Base-by-base conservation (phyloP, 2,888 invertebrate genomes). In the Campoletis raptor region DNA sequence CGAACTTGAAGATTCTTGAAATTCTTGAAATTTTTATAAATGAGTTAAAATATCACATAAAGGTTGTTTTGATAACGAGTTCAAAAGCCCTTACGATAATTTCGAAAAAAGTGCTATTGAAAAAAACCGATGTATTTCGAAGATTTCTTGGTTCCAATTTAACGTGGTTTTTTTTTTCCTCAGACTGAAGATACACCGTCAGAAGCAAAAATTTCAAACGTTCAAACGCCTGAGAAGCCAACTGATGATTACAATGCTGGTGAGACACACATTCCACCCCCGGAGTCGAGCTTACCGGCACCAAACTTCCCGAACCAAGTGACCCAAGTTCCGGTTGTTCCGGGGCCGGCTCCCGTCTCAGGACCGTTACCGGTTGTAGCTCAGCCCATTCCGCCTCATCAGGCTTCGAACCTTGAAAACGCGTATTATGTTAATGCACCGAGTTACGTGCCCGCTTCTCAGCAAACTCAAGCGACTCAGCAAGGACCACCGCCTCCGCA, bases 361-460 rank as follows among this genome's bases (percentile, higher is more conserved):
- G 91, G 92, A n/a, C 91, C 93, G 8, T 91, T 94, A 61, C 92
- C 94, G 1, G 93, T 94, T 21, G 92, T 94, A 10, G 90, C 93
- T n/a, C 94, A 93, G 83, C 91, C 92, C 15, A 92, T 94, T 88
- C 92, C 93, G 37, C 91, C 92, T 30, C 93, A 92, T 88, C 90
- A 91, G 70, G 90, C 92, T 72, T 91, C 93, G 37, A 89, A 93
- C 3, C 92, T 94, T 1, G 94, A 94, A 61, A 88, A 92, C 5
- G 93, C 94, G 1, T 94, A 92, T 77, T 94, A 94, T 82, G 91
- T 93, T 1, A 93, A 91, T 77, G 91, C 96, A 21, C 95, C 95
- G 40, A 95, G 94, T 76, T 95, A 95, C 69, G 96, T 95, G 40
- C 94, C 95, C n/a, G 95, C 95, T 42, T 95, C 95, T 21, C 95